A percentile compares a stretch with the other conserved stretches of the same genome.
phyloP scores from a whole-genome alignment of 2,797 vertebrate genomes.

The Taeniopygia guttata region DNA sequence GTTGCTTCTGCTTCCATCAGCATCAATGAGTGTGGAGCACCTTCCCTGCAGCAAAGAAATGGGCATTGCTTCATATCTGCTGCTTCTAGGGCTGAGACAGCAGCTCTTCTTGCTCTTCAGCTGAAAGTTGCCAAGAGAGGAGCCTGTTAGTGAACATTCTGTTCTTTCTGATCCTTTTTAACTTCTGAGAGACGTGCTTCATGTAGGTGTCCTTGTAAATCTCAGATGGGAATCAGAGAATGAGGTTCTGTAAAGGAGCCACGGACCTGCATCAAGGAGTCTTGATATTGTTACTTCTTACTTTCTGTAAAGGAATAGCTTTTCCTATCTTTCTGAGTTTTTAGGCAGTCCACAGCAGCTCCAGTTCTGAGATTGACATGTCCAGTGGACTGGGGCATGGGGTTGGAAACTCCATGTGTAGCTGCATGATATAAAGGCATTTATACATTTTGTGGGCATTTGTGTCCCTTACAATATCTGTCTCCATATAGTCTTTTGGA shows the following conservation, averaged over 20 bases:
- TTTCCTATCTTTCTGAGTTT: background rate
- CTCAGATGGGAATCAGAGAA: background rate
- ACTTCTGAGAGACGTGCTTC: background rate
- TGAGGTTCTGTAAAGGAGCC: background rate
- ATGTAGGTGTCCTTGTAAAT: background rate
- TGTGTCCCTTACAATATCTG: background rate
- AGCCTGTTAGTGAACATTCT: background rate
- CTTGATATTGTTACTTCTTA: background rate
- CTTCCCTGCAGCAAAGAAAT: background rate
- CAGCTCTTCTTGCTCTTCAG: background rate
- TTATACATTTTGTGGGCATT: background rate
- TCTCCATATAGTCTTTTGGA: background rate
- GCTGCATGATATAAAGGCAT: background rate
- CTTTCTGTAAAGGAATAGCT: background rate
- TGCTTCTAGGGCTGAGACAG: background rate
- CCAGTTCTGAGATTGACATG: background rate
- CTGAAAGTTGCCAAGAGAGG: background rate
- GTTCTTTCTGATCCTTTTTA: background rate
- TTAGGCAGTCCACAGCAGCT: background rate
- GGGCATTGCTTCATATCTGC: background rate
- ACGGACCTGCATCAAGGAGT: background rate
- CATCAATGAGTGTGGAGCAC: background rate
- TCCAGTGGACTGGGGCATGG: background rate
- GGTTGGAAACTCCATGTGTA: fast-evolving
- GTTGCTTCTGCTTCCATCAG: background rate